Conservation (phyloP, 2,797 vertebrate genomes). For the Rhinella marina region DNA sequence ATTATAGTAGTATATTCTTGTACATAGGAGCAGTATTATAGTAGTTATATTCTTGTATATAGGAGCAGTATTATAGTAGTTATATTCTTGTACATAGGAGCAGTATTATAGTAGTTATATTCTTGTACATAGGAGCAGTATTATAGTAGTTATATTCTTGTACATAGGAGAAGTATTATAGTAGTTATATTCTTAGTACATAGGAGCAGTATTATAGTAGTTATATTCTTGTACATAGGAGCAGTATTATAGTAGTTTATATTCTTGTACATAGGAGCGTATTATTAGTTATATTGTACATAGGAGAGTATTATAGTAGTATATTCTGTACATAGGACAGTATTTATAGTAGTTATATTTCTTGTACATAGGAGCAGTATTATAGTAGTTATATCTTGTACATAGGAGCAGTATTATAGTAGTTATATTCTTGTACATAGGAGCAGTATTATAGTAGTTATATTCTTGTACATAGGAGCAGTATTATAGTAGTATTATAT, state of each 20-base stretch:
- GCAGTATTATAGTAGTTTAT: neutral
- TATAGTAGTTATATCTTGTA: neutral
- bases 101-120: slow-evolving; percentile 25
- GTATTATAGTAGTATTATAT: slow-evolving; percentile 9
- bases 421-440: slow-evolving; percentile 3
- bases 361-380: neutral
- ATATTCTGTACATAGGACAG: too few relatives aligned
- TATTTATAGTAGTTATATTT: neutral
- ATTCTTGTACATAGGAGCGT: neutral
- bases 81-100: slow-evolving; percentile 14
- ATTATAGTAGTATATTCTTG: neutral
- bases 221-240: neutral
- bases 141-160: slow-evolving; percentile 1
- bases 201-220: neutral
- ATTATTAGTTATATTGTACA: neutral
- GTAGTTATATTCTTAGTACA: too few relatives aligned
- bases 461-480: neutral
- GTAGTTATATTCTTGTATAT: slow-evolving; percentile 8
- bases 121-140: slow-evolving; percentile 3
- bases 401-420: neutral
- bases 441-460: neutral
- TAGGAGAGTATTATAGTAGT: too few relatives aligned
- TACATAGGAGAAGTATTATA: neutral
- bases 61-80: slow-evolving; percentile 11
- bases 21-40: neutral